These are phyloP conservation scores for Diplolepis rosae DNA, from an alignment of 2,888 invertebrate species.

Conservation along the genomic window DNA sequence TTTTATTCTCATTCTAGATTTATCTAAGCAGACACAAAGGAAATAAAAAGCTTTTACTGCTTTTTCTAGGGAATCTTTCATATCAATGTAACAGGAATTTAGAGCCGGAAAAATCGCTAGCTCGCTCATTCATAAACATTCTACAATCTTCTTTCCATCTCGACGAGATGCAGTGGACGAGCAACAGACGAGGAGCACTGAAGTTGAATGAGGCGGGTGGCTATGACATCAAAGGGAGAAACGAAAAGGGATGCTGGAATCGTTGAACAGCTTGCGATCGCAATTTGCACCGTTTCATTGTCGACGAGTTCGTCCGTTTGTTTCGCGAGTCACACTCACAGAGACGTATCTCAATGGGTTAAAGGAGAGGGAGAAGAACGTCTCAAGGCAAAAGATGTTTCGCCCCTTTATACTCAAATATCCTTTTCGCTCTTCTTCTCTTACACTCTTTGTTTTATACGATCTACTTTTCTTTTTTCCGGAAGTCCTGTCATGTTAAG, in stretches of 20 bases:
- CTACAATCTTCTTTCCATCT: constrained; percentile 21
- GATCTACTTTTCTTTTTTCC: constrained; percentile 4
- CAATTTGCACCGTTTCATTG: constrained; percentile 24
- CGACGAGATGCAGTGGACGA: constrained; percentile 15
- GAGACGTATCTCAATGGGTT: constrained; percentile 22
- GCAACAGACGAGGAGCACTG: constrained; percentile 3
- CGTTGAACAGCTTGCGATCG: constrained; percentile 27
- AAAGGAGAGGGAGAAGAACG: constrained; percentile 13
- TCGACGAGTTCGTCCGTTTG: constrained; percentile 42
- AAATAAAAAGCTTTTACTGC: neutral
- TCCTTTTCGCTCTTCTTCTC: neutral
- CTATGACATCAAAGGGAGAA: constrained; percentile 29
- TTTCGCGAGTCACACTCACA: constrained; percentile 22
- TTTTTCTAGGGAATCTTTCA: neutral
- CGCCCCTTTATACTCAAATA: constrained; percentile 6
- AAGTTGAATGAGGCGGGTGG: constrained; percentile 18
- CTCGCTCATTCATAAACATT: constrained; percentile 29
- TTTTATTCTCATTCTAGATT: neutral
- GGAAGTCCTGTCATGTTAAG: constrained; percentile 23
- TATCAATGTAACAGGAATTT: constrained; percentile 21
- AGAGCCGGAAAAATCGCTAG: constrained; percentile 21
- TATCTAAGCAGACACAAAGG: neutral
- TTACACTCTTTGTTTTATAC: constrained; percentile 22
- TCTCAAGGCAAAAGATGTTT: constrained; percentile 28
- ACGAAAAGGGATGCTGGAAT: constrained; percentile 19